Conservation (phyloP, 2,888 invertebrate genomes). For the Melanostoma scalare region DNA sequence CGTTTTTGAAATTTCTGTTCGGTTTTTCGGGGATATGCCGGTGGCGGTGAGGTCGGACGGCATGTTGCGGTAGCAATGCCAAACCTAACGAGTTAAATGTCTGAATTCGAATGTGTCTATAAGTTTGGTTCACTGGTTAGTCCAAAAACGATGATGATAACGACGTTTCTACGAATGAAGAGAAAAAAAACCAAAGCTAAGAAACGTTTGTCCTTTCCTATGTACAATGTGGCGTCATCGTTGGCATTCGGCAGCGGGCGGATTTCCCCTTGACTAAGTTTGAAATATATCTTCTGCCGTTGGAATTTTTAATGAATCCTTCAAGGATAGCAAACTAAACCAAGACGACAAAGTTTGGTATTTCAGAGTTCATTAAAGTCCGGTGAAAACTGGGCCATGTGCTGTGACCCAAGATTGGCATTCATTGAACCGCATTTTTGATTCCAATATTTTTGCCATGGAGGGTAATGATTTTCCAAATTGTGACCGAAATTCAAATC, state of each 20-base stretch:
- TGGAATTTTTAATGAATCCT: constrained; percentile 63
- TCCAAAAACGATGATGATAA: constrained; percentile 19
- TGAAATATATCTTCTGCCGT: constrained; percentile 54
- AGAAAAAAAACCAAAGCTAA: constrained; percentile 35
- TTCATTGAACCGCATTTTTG: constrained; percentile 38
- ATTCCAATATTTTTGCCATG: background rate
- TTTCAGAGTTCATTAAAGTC: constrained; percentile 48
- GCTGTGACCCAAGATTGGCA: constrained; percentile 52
- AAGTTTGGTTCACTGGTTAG: constrained; percentile 50
- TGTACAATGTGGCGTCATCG: background rate
- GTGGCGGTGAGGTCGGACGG: constrained; percentile 13
- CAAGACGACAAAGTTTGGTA: constrained; percentile 44
- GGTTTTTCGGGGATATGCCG: constrained; percentile 24
- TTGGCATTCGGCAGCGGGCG: background rate
- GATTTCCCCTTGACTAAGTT: constrained; percentile 46
- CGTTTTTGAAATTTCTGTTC: constrained; percentile 53
- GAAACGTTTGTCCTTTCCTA: constrained; percentile 33
- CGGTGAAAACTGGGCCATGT: constrained; percentile 41
- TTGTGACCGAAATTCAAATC: constrained; percentile 47
- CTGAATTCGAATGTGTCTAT: constrained; percentile 9
- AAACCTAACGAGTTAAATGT: constrained; percentile 61
- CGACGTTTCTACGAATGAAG: constrained; percentile 27
- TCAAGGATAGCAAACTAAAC: constrained; percentile 9
- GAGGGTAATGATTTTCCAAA: constrained; percentile 20
- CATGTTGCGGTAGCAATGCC: background rate